Evolutionary conservation across 1,140 invertebrate species (phyloP), one percentile per base, ranked within the genome.

Genomic region (Pentalonia nigronervosa): DNA sequence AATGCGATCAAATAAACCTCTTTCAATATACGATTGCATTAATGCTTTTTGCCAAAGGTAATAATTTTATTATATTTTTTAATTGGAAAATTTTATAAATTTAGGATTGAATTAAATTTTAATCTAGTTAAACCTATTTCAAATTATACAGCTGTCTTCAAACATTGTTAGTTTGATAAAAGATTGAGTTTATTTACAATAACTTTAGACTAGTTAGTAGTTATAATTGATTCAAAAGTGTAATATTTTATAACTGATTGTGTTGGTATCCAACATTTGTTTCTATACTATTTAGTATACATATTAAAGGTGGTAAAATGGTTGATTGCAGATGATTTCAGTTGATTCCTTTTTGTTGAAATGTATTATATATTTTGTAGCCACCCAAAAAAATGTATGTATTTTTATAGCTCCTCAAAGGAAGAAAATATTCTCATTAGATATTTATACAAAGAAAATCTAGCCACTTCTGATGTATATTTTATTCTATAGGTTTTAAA

Each of bases 41-140:
- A 95, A 96, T 94, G 96, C 97, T 94, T 97, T 97, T 95, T 97
- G 96, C 95, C 96, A 97, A 95, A 96, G 96, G 96, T 96, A 94
- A 95, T 21, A 48, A 60, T 84, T 45, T 25, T 36, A 60, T 84
- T 45, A 76, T 36, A 14, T 90, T 94, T 84, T 81, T 93, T 81
- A 76, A 88, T 17, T 0, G 23, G 23, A 86, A 2, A 17, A 47
- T 41, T 41, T 84, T 8, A 21, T 6, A 41, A 84, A 88, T 76
- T 48, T 34, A 93, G 87, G 90, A 7, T 25, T 9, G 7, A 25
- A 56, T 56, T 56, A 25, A 23, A 21, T 25, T 60, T 60, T 25
- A 2, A 60, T 9, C 30, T 67, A 14, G 25, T 67, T 60, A 9
- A 50, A 60, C 11, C 23, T 60, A 56, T 60, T 60, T 60, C 56